Conservation (phyloP, 30 jellyfish, hydroid and myxozoan species). For the Sanderia malayensis region DNA sequence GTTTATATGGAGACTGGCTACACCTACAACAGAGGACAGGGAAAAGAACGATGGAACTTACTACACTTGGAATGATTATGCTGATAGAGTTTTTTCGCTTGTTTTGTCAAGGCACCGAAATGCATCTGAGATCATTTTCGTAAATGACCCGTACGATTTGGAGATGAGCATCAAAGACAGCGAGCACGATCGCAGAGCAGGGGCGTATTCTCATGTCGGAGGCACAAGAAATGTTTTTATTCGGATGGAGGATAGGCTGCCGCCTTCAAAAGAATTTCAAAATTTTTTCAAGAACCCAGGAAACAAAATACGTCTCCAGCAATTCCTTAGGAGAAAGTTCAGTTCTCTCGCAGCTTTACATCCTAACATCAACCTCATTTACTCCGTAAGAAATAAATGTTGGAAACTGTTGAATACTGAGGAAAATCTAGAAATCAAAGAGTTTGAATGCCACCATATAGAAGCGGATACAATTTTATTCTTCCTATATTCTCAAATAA, state of each 20-base stretch:
- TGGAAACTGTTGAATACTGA: background rate
- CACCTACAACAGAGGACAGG: background rate
- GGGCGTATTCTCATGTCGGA: background rate
- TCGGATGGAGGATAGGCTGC: background rate
- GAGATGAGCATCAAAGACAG: background rate
- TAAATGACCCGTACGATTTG: background rate
- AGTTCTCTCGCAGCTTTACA: background rate
- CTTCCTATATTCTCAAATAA: background rate
- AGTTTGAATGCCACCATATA: background rate
- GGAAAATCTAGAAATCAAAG: background rate
- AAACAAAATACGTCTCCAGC: conserved; percentile 7
- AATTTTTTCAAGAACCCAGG: background rate
- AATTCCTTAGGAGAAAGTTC: too few species aligned
- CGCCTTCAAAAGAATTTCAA: background rate
- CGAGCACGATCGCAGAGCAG: background rate
- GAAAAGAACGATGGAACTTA: background rate
- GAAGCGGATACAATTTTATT: background rate
- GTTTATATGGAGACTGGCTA: background rate
- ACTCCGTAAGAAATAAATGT: background rate
- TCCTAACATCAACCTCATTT: background rate
- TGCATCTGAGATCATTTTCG: background rate
- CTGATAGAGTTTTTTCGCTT: background rate
- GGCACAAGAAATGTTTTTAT: background rate
- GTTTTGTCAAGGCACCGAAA: background rate
- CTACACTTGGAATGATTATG: conserved; percentile 4